phyloP scores from a whole-genome alignment of 1,140 invertebrate species.

The Papilio polyxenes region DNA sequence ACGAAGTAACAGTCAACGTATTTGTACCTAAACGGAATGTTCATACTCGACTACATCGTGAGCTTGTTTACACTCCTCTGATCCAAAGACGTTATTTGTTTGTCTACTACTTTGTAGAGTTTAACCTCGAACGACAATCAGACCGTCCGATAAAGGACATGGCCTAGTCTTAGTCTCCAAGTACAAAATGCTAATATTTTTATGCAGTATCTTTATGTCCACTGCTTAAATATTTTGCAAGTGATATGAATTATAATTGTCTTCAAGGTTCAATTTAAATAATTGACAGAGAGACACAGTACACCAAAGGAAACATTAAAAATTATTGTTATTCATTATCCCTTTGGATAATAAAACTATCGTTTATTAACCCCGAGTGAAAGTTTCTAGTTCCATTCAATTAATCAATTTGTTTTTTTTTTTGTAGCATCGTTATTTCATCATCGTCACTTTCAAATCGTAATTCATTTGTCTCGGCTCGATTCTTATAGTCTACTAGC shows the following conservation, averaged over 20 bases:
- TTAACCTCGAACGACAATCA: background rate
- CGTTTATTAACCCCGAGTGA: background rate
- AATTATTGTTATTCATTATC: background rate
- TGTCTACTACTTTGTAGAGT: background rate
- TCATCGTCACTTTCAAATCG: background rate
- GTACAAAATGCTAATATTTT: constrained; percentile 1
- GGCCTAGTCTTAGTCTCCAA: background rate
- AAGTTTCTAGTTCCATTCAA: background rate
- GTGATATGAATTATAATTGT: constrained; percentile 3
- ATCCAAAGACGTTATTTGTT: background rate
- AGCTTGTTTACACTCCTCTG: background rate
- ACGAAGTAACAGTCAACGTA: background rate
- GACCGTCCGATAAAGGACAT: background rate
- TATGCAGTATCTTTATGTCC: background rate
- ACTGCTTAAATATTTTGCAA: background rate
- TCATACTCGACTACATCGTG: background rate
- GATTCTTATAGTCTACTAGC: background rate
- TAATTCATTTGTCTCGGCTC: background rate
- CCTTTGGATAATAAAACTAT: background rate
- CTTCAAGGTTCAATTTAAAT: background rate
- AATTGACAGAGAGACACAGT: no score
- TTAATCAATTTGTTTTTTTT: constrained; percentile 10
- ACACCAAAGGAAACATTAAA: background rate
- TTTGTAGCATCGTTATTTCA: background rate
- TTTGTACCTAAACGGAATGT: background rate